These are phyloP conservation scores for Cynopterus brachyotis DNA, from an alignment of 2,113 vertebrate species.

Conservation along the genomic window DNA sequence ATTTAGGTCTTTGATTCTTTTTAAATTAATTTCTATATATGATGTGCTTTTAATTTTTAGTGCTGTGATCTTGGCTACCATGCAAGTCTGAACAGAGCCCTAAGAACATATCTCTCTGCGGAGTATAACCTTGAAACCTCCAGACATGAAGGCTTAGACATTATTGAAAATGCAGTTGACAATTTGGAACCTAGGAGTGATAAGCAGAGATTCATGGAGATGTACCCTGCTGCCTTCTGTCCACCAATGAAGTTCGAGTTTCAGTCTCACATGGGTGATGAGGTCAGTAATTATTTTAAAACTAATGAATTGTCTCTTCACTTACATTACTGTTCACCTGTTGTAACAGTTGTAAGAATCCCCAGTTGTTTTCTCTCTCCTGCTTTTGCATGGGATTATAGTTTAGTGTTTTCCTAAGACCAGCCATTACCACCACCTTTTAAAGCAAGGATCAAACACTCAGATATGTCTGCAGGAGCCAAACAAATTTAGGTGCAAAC, in stretches of 20 bases:
- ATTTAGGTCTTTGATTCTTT: neutral
- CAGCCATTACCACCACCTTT: neutral
- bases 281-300: slow-evolving; percentile 86
- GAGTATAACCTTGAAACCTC: slow-evolving; percentile 99
- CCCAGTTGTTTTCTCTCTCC: neutral
- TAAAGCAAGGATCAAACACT: neutral
- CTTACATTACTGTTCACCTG: neutral
- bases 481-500: neutral
- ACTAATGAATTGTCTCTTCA: neutral
- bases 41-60: slow-evolving; percentile 72
- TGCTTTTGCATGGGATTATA: neutral
- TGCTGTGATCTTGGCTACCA: slow-evolving; percentile 98
- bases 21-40: slow-evolving; percentile 22
- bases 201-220: slow-evolving; percentile 99
- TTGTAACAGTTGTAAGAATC: neutral
- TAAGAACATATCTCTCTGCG: slow-evolving; percentile 97
- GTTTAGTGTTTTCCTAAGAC: neutral
- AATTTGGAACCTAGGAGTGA: slow-evolving; percentile 96
- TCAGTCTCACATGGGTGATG: slow-evolving; percentile 98
- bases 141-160: slow-evolving; percentile 98
- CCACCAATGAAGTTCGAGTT: slow-evolving; percentile 97
- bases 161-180: slow-evolving; percentile 98
- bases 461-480: neutral
- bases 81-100: slow-evolving; percentile 94
- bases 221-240: slow-evolving; percentile 96